These are phyloP conservation scores for Brienomyrus longianalis DNA, from an alignment of 2,113 vertebrate species.

Conservation along the genomic window DNA sequence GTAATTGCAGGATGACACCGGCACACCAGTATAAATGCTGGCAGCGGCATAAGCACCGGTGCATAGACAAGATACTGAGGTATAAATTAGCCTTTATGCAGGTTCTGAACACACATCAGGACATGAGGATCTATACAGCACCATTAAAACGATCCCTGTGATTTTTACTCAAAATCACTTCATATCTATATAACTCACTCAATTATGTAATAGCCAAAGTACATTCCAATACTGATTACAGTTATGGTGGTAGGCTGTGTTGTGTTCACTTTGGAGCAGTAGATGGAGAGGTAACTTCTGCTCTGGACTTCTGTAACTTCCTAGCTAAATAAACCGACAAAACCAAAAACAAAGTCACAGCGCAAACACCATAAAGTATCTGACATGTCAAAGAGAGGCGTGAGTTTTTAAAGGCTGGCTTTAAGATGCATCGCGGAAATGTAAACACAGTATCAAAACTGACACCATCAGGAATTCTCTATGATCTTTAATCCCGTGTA, in stretches of 20 bases:
- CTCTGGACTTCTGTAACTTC: neutral
- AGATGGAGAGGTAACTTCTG: neutral
- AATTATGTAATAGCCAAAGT: neutral
- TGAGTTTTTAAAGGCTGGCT: neutral
- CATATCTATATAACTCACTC: neutral
- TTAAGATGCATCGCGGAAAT: neutral
- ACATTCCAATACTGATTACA: neutral
- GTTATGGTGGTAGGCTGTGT: neutral
- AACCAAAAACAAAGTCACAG: neutral
- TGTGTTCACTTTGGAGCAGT: neutral
- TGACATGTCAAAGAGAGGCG: neutral
- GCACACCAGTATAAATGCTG: neutral
- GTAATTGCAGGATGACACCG: neutral
- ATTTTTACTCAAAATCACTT: neutral
- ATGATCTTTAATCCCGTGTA: neutral
- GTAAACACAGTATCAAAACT: conserved; percentile 3
- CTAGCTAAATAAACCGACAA: neutral
- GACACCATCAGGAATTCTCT: conserved; percentile 1
- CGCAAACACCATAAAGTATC: neutral
- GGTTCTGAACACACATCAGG: neutral
- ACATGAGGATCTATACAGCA: neutral
- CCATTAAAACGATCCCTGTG: neutral
- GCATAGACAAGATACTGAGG: neutral
- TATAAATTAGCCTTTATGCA: neutral
- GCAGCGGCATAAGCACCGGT: neutral